Conservation (phyloP, 2,888 invertebrate species). For the Pelosia muscerda region DNA sequence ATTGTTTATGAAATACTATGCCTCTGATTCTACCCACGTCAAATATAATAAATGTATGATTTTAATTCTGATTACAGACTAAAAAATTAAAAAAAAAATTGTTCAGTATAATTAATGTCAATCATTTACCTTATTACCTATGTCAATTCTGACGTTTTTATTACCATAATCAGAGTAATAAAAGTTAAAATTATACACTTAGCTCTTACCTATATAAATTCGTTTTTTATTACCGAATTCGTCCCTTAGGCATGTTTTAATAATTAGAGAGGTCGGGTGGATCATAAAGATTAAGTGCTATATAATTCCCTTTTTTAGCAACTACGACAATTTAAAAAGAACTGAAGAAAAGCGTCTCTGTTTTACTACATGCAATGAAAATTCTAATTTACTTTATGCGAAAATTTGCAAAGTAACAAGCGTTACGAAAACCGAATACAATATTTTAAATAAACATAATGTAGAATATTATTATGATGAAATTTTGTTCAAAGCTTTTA, state of each 20-base stretch:
- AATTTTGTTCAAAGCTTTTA: background rate
- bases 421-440: background rate
- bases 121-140: background rate
- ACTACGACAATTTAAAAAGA: background rate
- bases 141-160: slow-evolving; percentile 15
- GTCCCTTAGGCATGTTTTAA: slow-evolving; percentile 13
- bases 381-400: background rate
- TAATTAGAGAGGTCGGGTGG: slow-evolving; percentile 22
- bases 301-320: slow-evolving; percentile 17
- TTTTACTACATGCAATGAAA: background rate
- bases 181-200: slow-evolving; percentile 25
- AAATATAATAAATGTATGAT: too few species aligned
- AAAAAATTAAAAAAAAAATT: too few species aligned
- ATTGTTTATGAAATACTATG: too few species aligned
- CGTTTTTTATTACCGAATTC: slow-evolving; percentile 24
- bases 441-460: background rate
- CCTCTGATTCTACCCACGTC: too few species aligned
- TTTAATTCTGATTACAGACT: too few species aligned
- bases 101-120: too few species aligned
- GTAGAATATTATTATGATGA: background rate
- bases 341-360: background rate
- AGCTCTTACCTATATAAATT: slow-evolving; percentile 23
- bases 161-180: slow-evolving; percentile 19
- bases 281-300: slow-evolving; percentile 24
- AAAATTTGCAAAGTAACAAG: background rate